Base-by-base conservation (phyloP, 2,888 invertebrate genomes). In the Calephelis perditalis region DNA sequence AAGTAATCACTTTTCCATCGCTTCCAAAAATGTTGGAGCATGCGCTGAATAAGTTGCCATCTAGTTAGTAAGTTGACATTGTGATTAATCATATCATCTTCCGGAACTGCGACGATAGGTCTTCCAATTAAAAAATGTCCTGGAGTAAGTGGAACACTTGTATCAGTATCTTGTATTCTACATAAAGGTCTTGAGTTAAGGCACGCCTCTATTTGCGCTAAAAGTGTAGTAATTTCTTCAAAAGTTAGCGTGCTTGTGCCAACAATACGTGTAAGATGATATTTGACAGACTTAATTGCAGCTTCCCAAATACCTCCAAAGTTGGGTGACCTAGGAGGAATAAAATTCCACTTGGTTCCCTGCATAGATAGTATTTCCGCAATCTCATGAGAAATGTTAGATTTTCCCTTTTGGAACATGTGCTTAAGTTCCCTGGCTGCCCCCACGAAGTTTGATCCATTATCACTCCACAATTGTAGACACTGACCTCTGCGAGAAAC, bases 401-500 rank as follows among this genome's bases (percentile, higher is more conserved):
- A 57, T 11, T 7, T 43, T 35, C 37, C 57, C 5, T 26, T 54
- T n/a, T 49, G n/a, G 57, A 57, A 57, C 52, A 61, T 45, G 1
- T 55, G 11, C 40, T 36, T 36, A 5, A 59, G 26, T 9, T 26
- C 11, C 11, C 58, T 59, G 40, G 59, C 61, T 6, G 55, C 61
- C 6, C 67, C 66, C 5, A 67, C 62, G 47, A 66, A 67, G 60
- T 66, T 66, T 7, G 66, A 65, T 12, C 65, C 68, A 58, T 65
- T 65, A 35, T 66, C 68, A 15, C 65, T 63, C 15, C 54, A 69
- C 35, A 69, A 5, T 9, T 63, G 59, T 8, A 35, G 15, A 59
- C 65, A 62, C 40, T 64, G 66, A 11, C 67, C 68, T 7, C 68
- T 46, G 10, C 64, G 45, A 11, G 66, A 56, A 8, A 60, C n/a